Evolutionary conservation across 2,113 vertebrate genomes (phyloP), one percentile per base, ranked within the genome.

Genomic region (Candoia aspera): DNA sequence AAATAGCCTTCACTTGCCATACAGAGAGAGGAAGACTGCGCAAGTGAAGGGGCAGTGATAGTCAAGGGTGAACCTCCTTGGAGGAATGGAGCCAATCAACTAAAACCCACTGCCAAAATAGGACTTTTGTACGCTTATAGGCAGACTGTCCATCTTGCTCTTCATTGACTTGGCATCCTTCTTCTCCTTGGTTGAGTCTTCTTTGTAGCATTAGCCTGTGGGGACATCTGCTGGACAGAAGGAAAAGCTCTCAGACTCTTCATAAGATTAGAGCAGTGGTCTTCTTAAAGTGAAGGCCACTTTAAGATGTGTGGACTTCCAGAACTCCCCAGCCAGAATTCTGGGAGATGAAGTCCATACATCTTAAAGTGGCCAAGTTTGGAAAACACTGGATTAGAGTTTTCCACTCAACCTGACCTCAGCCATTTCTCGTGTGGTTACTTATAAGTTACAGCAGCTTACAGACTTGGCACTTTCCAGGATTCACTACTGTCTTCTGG

Each of bases 381-480:
- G 49, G 6, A 49, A 49, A 49, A 6, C 49, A 5, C 49, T 8
- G 49, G 49, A 2, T 49, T 49, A 49, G 49, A 49, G 5, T 4
- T 64, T 23, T 49, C 0, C 0, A 26, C 60, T 3, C 12, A 0
- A 0, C 0, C 0, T 83, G 24, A 0, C 62, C 84, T 2, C 1
- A 1, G 5, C 46, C 17, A 29, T 19, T 12, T 55, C 17, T 23
- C 19, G 4, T 0, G 6, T 17, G 0, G 0, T 29, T 3, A 5
- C 0, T 49, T 49, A 8, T 49, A 49, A n/a, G 0, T 12, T 0
- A 46, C 49, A 49, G 0, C 0, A 3, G 0, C 1, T 0, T 37
- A 0, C 29, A 55, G 0, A 1, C 11, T 6, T 4, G 21, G n/a
- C 37, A 29, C 23, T 42, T 37, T 23, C 49, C n/a, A 83, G 37